Conservation (phyloP, 1,140 invertebrate genomes). For the Trichogramma pretiosum region DNA sequence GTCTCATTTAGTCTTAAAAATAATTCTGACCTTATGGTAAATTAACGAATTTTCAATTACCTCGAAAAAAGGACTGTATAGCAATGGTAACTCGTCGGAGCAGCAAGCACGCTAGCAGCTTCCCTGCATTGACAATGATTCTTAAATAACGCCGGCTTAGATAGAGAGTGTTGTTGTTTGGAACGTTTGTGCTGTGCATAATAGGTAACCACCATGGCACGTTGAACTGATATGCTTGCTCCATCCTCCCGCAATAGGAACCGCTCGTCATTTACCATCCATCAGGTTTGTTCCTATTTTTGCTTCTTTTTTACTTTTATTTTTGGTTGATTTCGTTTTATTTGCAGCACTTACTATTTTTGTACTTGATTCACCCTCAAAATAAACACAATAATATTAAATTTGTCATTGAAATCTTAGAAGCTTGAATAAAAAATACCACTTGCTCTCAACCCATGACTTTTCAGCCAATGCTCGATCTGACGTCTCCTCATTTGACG, state of each 20-base stretch:
- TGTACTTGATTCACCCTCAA: too few relatives aligned
- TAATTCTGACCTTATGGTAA: too few relatives aligned
- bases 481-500: conserved; percentile 55
- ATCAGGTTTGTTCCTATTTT: conserved; percentile 39
- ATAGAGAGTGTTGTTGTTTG: conserved; percentile 39
- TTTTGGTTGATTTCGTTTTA: conserved; percentile 13
- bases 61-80: too few relatives aligned
- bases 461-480: conserved; percentile 72
- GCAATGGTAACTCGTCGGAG: too few relatives aligned
- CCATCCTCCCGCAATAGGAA: conserved; percentile 37
- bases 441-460: too few relatives aligned
- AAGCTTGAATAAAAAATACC: too few relatives aligned
- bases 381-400: too few relatives aligned
- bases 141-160: conserved; percentile 17
- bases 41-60: too few relatives aligned
- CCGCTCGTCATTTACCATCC: conserved; percentile 34
- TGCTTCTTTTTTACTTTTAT: conserved; percentile 19
- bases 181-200: conserved; percentile 41
- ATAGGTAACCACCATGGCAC: conserved; percentile 43
- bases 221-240: conserved; percentile 39
- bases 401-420: too few relatives aligned
- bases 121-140: conserved; percentile 14
- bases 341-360: too few relatives aligned
- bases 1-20: too few relatives aligned
- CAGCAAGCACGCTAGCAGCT: too few relatives aligned